Evolutionary conservation across 2,888 invertebrate genomes (phyloP).

Genomic region (Saturnia japonica): DNA sequence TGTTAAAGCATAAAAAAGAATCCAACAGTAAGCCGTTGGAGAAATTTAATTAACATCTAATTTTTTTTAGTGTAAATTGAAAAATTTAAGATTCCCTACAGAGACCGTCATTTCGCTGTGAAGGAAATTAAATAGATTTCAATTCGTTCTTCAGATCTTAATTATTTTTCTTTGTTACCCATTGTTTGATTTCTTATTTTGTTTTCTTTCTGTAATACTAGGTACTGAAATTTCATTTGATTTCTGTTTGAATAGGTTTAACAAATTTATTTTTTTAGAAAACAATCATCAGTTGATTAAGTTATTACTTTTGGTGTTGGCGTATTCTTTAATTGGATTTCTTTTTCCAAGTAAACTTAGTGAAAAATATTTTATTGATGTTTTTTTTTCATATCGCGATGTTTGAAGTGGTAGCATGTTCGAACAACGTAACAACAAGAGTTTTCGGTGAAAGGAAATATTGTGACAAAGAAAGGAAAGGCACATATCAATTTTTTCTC

Average conservation of each 20-base stretch:
- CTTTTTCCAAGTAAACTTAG: not conserved
- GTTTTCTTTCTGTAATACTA: not conserved
- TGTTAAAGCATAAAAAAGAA: not conserved
- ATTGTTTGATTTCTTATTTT: not conserved
- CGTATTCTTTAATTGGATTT: not conserved
- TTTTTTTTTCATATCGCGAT: not conserved
- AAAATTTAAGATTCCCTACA: constrained; percentile 23
- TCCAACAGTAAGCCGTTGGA: not conserved
- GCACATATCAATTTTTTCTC: too few species aligned
- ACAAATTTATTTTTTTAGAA: not conserved
- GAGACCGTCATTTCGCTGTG: constrained; percentile 19
- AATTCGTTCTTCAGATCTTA: constrained; percentile 20
- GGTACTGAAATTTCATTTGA: constrained; percentile 1
- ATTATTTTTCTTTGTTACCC: constrained; percentile 8
- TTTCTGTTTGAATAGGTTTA: not conserved
- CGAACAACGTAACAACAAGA: too few species aligned
- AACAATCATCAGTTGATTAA: constrained; percentile 1
- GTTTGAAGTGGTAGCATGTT: too few species aligned
- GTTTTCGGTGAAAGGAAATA: too few species aligned
- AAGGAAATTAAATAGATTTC: constrained; percentile 42
- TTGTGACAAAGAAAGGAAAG: too few species aligned
- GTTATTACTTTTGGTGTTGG: not conserved
- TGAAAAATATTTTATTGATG: not conserved
- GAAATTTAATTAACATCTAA: constrained; percentile 41
- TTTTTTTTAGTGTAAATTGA: constrained; percentile 58